Evolutionary conservation across 64 coral and sea anemone genomes (phyloP).

Genomic region (Stichodactyla helianthus): DNA sequence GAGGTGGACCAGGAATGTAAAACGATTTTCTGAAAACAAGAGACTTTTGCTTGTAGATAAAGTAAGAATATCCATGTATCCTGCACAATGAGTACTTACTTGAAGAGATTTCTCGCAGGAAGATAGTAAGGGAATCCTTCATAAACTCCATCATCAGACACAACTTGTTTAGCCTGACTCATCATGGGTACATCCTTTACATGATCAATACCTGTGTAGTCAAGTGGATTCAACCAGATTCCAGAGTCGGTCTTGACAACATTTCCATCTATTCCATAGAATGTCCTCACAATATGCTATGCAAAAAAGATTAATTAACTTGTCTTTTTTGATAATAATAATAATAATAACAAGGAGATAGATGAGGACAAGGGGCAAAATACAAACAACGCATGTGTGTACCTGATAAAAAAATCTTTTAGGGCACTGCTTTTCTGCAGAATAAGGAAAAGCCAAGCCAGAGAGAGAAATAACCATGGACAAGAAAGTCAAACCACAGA

Average conservation of each 20-base stretch:
- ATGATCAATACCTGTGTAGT: constrained; percentile 66
- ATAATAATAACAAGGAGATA: neutral
- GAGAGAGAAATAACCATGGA: constrained; percentile 42
- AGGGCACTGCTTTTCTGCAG: constrained; percentile 75
- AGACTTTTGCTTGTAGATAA: neutral
- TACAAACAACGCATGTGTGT: neutral
- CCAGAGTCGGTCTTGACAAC: constrained; percentile 70
- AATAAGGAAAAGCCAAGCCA: constrained; percentile 84
- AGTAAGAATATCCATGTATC: neutral
- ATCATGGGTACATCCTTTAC: constrained; percentile 54
- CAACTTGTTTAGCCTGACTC: constrained; percentile 41
- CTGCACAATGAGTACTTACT: constrained; percentile 32
- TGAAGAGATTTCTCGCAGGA: constrained; percentile 59
- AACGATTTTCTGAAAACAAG: constrained; percentile 51
- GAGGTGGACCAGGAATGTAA: constrained; percentile 67
- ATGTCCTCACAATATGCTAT: constrained; percentile 78
- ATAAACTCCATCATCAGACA: constrained; percentile 59
- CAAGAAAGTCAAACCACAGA: constrained; percentile 41
- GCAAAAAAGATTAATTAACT: neutral
- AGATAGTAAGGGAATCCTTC: constrained; percentile 90
- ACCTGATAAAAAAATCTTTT: constrained; percentile 95
- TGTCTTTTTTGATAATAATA: neutral
- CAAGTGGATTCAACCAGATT: constrained; percentile 81
- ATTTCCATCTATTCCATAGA: constrained; percentile 52
- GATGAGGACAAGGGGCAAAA: neutral